Evolutionary conservation across 1,140 invertebrate genomes (phyloP), one percentile per base, ranked within the genome.

Genomic region (Mylabris phalerata): DNA sequence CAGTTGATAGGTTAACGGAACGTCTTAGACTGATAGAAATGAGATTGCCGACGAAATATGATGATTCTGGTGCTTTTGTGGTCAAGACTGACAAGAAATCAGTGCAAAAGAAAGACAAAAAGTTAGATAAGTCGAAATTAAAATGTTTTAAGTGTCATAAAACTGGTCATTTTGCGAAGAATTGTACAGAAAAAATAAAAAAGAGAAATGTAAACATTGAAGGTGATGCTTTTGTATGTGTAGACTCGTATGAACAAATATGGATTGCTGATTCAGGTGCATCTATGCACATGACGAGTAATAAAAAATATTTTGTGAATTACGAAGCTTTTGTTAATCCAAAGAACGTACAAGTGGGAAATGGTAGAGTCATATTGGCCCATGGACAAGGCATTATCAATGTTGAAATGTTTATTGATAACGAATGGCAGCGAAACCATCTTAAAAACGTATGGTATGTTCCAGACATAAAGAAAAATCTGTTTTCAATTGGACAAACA

Each of bases 401-500:
- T 41, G 60, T 72, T 6, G 43, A 63, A 41, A 62, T 60, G 43
- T 62, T 52, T 11, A 41, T 69, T n/a, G 65, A 65, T 10, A 49
- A 58, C n/a, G 51, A 55, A 11, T 70, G 64, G 64, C 38, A 7
- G 6, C 19, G 47, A 40, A 66, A 57, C 10, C 44, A 67, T 61
- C 62, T 73, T n/a, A 9, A 67, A 0, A 67, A 75, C 51, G 73
- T 76, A 5, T 45, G 74, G 49, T 73, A 59, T 59, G 68, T 75
- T 38, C 74, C 74, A 0, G 64, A 73, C 55, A 55, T 78, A 9
- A 64, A 70, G 42, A 69, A 50, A 13, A 75, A 73, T 52, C 54
- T 77, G 40, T 69, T 76, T 10, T 76, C 74, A 1, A 13, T 13
- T 13, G 13, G 13, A 13, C 13, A 13, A 1, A 13, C 13, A 13